phyloP scores from a whole-genome alignment of 2,888 invertebrate genomes.

The Callimorpha dominula region DNA sequence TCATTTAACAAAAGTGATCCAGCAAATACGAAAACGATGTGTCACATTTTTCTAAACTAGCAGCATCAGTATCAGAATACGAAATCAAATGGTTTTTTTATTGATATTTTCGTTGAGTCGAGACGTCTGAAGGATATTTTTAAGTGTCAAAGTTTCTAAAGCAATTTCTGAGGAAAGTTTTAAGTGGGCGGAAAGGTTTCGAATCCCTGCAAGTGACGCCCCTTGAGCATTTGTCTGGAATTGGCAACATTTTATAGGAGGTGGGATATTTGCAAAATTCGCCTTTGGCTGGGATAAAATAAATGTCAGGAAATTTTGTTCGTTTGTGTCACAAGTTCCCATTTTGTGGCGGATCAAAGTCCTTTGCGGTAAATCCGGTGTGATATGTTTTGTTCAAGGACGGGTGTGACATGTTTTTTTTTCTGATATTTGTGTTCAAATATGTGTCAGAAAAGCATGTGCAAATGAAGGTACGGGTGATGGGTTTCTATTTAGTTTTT shows the following conservation, averaged over 20 bases:
- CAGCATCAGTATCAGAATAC: conserved; percentile 13
- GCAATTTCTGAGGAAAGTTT: conserved; percentile 49
- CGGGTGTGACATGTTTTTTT: background rate
- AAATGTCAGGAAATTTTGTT: conserved; percentile 37
- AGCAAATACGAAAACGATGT: background rate
- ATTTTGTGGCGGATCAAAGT: conserved; percentile 10
- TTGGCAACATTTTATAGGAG: conserved; percentile 46
- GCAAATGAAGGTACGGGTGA: background rate
- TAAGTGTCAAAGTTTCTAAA: conserved; percentile 49
- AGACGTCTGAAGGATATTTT: conserved; percentile 40
- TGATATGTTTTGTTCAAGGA: background rate
- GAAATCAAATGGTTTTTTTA: conserved; percentile 37
- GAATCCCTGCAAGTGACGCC: conserved; percentile 45
- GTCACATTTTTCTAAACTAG: background rate
- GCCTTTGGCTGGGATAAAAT: conserved; percentile 35
- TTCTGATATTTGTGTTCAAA: background rate
- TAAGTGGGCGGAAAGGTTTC: conserved; percentile 48
- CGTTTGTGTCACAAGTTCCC: conserved; percentile 35
- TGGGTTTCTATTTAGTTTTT: background rate
- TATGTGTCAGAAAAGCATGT: background rate
- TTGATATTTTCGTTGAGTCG: conserved; percentile 40
- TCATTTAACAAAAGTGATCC: background rate
- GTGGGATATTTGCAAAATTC: conserved; percentile 40
- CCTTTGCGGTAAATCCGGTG: background rate
- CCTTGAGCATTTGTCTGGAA: conserved; percentile 45